Percentiles rank a stretch among this genome's conserved stretches.
Conservation (phyloP, 2,113 vertebrate genomes). For the Grammomys dolichurus region DNA sequence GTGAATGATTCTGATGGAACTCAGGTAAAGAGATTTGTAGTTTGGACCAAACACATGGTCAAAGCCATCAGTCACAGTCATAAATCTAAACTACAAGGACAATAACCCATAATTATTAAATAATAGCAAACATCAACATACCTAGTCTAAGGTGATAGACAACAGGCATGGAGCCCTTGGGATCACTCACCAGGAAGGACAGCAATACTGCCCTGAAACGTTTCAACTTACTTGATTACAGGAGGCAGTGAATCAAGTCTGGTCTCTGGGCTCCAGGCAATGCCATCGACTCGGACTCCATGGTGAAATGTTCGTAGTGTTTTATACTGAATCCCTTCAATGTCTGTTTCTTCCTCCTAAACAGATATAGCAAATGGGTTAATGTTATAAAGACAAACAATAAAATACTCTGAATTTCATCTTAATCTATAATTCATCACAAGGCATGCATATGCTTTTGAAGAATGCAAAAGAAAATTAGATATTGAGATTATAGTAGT, state of each 20-base stretch:
- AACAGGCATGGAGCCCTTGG: not conserved
- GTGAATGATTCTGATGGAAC: not conserved
- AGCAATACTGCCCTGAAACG: not conserved
- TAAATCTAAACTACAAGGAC: slow-evolving; percentile 21
- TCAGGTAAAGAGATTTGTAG: not conserved
- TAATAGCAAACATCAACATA: not conserved
- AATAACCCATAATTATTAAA: not conserved
- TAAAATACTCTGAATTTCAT: not conserved
- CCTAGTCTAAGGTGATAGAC: not conserved
- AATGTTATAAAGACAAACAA: slow-evolving; percentile 56
- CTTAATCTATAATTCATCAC: slow-evolving; percentile 27
- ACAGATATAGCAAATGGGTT: slow-evolving; percentile 83
- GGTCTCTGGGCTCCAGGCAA: slow-evolving; percentile 98
- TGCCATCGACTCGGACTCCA: slow-evolving; percentile 92
- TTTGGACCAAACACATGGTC: not conserved
- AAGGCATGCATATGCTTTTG: not conserved
- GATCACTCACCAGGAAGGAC: not conserved
- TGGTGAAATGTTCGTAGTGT: slow-evolving; percentile 93
- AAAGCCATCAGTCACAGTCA: not conserved
- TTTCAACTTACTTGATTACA: slow-evolving; percentile 90
- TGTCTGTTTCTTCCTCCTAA: slow-evolving; percentile 95
- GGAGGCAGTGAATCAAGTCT: slow-evolving; percentile 92
- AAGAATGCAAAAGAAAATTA: slow-evolving; percentile 36
- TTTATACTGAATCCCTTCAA: slow-evolving; percentile 94
- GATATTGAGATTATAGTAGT: slow-evolving; percentile 19